phyloP scores from a whole-genome alignment of 1,140 invertebrate genomes.

The Magallana angulata region DNA sequence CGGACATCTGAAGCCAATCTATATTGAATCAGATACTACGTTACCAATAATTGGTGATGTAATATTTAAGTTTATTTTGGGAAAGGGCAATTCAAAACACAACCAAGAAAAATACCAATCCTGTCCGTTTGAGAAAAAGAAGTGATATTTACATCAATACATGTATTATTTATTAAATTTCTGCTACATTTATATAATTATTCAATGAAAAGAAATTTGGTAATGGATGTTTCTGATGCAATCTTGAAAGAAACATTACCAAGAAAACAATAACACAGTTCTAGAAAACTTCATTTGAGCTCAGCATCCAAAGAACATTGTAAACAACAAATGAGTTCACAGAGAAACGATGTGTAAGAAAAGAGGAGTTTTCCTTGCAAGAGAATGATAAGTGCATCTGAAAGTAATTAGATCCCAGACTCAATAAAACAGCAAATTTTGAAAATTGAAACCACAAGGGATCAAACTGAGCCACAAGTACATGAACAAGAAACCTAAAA shows the following conservation, averaged over 20 bases:
- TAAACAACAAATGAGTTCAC: conserved; percentile 8
- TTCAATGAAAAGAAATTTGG: too few relatives aligned
- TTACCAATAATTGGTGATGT: too few relatives aligned
- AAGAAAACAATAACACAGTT: not conserved
- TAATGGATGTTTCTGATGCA: not conserved
- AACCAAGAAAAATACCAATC: too few relatives aligned
- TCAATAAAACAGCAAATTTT: conserved; percentile 5
- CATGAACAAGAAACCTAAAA: not conserved
- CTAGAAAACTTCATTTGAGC: not conserved
- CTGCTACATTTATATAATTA: too few relatives aligned
- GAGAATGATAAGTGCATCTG: not conserved
- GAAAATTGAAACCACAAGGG: not conserved
- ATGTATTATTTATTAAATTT: too few relatives aligned
- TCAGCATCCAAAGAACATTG: conserved; percentile 16
- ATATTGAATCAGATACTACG: too few relatives aligned
- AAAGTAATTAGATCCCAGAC: not conserved
- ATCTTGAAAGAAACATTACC: not conserved
- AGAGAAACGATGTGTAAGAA: not conserved
- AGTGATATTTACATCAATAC: too few relatives aligned
- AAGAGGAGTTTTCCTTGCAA: not conserved
- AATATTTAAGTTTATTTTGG: too few relatives aligned
- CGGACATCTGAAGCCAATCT: too few relatives aligned
- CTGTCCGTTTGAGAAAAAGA: too few relatives aligned
- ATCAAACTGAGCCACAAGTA: not conserved
- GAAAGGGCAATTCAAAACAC: too few relatives aligned